Conservation (phyloP, 2,113 vertebrate species). For the Pollimyrus isidori region DNA sequence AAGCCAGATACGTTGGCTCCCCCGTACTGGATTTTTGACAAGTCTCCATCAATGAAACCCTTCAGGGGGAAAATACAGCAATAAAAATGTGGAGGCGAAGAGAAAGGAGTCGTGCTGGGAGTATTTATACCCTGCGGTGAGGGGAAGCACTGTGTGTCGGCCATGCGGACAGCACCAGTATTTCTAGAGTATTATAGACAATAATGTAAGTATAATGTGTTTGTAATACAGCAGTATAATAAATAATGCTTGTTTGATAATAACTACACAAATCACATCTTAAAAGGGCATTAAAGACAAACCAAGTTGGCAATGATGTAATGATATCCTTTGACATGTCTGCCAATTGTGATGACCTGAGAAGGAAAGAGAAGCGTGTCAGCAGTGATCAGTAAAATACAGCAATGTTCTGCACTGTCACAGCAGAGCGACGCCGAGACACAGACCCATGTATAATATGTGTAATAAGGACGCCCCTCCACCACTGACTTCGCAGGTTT, state of each 20-base stretch:
- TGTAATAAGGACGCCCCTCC: not conserved
- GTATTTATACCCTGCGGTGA: not conserved
- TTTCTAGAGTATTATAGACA: not conserved
- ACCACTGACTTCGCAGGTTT: not conserved
- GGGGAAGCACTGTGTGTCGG: not conserved
- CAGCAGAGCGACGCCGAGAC: not conserved
- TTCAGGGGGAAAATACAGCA: slow-evolving; percentile 40
- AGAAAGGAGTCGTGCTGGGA: not conserved
- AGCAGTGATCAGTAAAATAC: not conserved
- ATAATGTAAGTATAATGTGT: not conserved
- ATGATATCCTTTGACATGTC: slow-evolving; percentile 97
- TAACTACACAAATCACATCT: not conserved
- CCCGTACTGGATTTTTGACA: slow-evolving; percentile 97
- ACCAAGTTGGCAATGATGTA: slow-evolving; percentile 99
- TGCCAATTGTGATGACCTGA: slow-evolving; percentile 95
- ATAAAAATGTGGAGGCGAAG: not conserved
- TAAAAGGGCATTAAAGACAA: slow-evolving; percentile 43
- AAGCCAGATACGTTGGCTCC: slow-evolving; percentile 97
- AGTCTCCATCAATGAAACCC: slow-evolving; percentile 94
- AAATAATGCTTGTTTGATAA: not conserved
- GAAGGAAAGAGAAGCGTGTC: not conserved
- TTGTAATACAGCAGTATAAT: not conserved
- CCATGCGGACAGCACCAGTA: not conserved
- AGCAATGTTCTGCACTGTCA: not conserved
- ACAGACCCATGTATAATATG: not conserved